Evolutionary conservation across 2,888 invertebrate species (phyloP).

Genomic region (Empis stercorea): DNA sequence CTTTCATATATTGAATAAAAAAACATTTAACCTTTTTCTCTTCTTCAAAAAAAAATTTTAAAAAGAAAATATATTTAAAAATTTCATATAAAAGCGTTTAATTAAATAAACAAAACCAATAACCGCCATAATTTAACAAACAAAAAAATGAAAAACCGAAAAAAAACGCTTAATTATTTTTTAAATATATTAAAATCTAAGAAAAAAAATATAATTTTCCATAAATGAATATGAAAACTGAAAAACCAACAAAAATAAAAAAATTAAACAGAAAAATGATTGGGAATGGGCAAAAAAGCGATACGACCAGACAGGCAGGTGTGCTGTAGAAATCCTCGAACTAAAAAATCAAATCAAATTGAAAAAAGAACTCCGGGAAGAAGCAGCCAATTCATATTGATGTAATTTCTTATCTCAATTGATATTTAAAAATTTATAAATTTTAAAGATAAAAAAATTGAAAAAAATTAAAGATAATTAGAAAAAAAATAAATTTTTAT

Average conservation of each 20-base stretch:
- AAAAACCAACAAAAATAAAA: slow-evolving; percentile 15
- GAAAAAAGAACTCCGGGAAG: slow-evolving; percentile 34
- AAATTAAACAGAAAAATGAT: slow-evolving; percentile 25
- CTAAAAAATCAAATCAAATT: slow-evolving; percentile 21
- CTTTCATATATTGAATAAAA: too few species aligned
- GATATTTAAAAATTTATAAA: not conserved
- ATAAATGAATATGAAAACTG: too few species aligned
- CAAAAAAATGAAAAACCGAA: slow-evolving; percentile 8
- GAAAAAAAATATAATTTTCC: not conserved
- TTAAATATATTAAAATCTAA: not conserved
- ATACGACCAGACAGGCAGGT: slow-evolving; percentile 54
- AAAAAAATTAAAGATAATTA: not conserved
- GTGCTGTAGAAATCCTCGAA: slow-evolving; percentile 39
- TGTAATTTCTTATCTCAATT: too few species aligned
- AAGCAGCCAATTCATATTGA: slow-evolving; percentile 30
- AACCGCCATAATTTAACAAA: slow-evolving; percentile 16
- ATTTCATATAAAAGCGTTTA: too few species aligned
- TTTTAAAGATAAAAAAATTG: not conserved
- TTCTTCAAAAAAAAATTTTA: too few species aligned
- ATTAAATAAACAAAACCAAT: slow-evolving; percentile 2
- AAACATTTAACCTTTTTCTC: too few species aligned
- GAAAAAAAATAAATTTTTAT: not conserved
- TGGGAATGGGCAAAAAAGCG: slow-evolving; percentile 58
- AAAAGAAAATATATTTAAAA: too few species aligned
- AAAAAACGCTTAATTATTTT: slow-evolving; percentile 3